Evolutionary conservation across 2,113 vertebrate genomes (phyloP).

Genomic region (Nematolebias whitei): DNA sequence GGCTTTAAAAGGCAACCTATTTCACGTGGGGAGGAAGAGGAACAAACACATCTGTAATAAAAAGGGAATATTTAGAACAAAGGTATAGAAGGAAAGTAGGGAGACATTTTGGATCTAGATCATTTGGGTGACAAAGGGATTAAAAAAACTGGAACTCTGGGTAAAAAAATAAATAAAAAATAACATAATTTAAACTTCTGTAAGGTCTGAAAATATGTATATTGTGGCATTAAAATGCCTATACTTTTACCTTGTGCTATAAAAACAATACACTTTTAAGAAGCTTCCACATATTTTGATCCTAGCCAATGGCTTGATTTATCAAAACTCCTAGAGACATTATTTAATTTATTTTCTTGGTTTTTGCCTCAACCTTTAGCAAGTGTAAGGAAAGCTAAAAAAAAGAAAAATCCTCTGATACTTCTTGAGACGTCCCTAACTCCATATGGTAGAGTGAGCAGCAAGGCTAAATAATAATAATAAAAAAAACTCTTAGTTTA

Average conservation of each 20-base stretch:
- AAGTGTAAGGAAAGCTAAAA: constrained; percentile 6
- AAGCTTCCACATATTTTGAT: constrained; percentile 2
- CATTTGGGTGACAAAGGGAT: constrained; percentile 9
- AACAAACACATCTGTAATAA: neutral
- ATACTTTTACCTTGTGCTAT: neutral
- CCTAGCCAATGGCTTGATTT: neutral
- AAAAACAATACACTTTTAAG: neutral
- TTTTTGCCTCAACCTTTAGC: neutral
- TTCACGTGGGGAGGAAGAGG: neutral
- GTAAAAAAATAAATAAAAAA: neutral
- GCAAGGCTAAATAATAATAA: constrained; percentile 16
- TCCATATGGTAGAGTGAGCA: neutral
- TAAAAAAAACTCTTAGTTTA: too few relatives aligned
- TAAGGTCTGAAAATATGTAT: neutral
- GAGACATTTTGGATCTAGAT: neutral
- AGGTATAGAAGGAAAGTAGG: too few relatives aligned
- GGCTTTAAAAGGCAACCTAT: neutral
- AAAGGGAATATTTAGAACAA: constrained; percentile 8
- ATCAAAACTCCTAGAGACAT: neutral
- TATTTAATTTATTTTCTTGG: constrained; percentile 22
- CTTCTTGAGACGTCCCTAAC: neutral
- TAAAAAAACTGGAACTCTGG: neutral
- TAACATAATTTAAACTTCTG: neutral
- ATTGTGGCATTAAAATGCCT: neutral
- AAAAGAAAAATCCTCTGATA: neutral